Evolutionary conservation across 2,797 vertebrate genomes (phyloP), one percentile per base, ranked within the genome.

Genomic region (Bovichtus diacanthus): DNA sequence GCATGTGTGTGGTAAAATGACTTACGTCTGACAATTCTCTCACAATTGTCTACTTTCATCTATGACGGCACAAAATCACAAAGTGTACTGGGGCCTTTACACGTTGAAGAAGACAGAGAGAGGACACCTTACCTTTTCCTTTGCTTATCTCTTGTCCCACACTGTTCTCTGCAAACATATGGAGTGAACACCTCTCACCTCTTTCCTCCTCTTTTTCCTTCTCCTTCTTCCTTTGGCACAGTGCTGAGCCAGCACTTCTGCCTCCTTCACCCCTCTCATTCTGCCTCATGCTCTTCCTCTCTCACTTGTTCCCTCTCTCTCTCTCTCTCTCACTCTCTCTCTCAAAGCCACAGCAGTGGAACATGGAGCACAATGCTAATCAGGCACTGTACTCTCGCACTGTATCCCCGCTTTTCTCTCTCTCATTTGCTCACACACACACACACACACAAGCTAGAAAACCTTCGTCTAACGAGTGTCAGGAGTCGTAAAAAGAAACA

Each of bases 281-380:
- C 16, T 8, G 25, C 9, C 50, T 53, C 25, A 4, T 27, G 7
- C 29, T 23, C 9, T 44, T 64, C 36, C 72, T 44, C 47, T 51
- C 62, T 39, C 29, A 38, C 34, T 38, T 55, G 1, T 21, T 25
- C 56, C 11, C 81, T 80, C 80, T 56, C 73, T 72, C 70, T 56
- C 73, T 72, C 70, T 36, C 72, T 44, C 47, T 51, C 62, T 39
- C 29, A 38, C 34, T 38, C 81, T 80, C 80, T 56, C 73, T 72
- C 70, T 77, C 62, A 61, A 50, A 89, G 91, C 81, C 86, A 85
- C 91, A 70, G 93, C 94, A 93, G 92, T 92, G 90, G 84, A 92
- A 94, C 93, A 92, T 93, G 92, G 90, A 87, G 83, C 87, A 83
- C 91, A 94, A 94, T 94, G 92, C 90, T 94, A 94, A 95, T 94